phyloP scores from a whole-genome alignment of 2,888 invertebrate genomes.

The Cremastinae sp. region DNA sequence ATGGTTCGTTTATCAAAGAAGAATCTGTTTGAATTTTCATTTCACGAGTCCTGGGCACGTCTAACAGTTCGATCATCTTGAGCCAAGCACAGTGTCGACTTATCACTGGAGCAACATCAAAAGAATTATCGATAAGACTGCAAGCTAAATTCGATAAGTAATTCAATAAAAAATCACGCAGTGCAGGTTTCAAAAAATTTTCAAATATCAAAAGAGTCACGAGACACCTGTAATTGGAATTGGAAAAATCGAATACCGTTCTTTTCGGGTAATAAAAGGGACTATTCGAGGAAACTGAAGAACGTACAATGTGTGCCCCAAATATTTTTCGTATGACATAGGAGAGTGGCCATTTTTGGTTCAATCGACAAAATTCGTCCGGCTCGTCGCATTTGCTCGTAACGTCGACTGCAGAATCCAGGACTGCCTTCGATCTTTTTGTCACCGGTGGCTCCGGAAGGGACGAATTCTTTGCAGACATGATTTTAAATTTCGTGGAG shows the following conservation, averaged over 20 bases:
- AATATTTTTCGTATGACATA: too few species aligned
- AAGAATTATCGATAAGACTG: not conserved
- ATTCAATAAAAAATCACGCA: constrained; percentile 1
- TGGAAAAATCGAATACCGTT: constrained; percentile 2
- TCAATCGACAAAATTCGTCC: not conserved
- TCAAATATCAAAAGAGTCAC: constrained; percentile 4
- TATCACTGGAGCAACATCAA: not conserved
- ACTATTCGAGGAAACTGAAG: too few species aligned
- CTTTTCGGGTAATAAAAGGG: not conserved
- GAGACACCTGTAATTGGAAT: constrained; percentile 1
- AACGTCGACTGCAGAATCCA: not conserved
- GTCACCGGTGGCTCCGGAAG: constrained; percentile 43
- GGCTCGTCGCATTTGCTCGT: not conserved
- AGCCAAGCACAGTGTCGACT: not conserved
- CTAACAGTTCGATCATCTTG: not conserved
- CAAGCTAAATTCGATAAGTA: not conserved
- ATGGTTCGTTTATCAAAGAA: constrained; percentile 3
- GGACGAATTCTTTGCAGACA: constrained; percentile 21
- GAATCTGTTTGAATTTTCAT: constrained; percentile 7
- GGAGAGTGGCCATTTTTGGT: not conserved
- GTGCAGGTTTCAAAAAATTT: constrained; percentile 6
- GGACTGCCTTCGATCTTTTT: not conserved
- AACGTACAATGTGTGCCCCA: too few species aligned
- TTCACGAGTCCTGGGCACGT: not conserved
- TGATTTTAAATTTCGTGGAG: not conserved